Conservation (phyloP, 1,140 invertebrate genomes). For the Daktulosphaira vitifoliae region DNA sequence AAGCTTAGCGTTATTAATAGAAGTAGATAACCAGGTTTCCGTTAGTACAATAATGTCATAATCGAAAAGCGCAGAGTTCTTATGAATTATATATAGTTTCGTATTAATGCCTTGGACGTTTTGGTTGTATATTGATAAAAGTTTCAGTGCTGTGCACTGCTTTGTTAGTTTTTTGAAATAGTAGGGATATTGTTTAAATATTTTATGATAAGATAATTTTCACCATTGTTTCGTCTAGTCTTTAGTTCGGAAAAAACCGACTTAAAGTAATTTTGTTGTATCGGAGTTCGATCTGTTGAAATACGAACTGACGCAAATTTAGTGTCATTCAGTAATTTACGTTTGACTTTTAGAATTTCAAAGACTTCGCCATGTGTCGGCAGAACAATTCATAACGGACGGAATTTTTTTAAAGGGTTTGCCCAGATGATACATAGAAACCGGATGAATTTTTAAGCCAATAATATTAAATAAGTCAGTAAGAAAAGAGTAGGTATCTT, state of each 20-base stretch:
- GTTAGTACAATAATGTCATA: neutral
- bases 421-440: neutral
- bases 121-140: neutral
- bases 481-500: neutral
- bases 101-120: neutral
- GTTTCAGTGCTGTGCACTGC: neutral
- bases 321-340: neutral
- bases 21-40: neutral
- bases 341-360: slow-evolving; percentile 2
- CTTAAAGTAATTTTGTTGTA: neutral
- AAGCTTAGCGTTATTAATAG: neutral
- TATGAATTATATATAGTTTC: neutral
- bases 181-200: neutral
- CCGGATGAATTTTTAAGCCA: neutral
- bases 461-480: neutral
- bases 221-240: neutral
- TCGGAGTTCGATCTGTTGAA: neutral
- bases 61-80: neutral
- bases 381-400: neutral
- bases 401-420: neutral
- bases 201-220: neutral
- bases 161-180: neutral
- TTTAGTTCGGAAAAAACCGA: neutral
- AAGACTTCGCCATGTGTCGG: neutral
- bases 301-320: neutral